Evolutionary conservation across 2,797 vertebrate species (phyloP), one percentile per base, ranked within the genome.

Genomic region (Synaphobranchus kaupii): DNA sequence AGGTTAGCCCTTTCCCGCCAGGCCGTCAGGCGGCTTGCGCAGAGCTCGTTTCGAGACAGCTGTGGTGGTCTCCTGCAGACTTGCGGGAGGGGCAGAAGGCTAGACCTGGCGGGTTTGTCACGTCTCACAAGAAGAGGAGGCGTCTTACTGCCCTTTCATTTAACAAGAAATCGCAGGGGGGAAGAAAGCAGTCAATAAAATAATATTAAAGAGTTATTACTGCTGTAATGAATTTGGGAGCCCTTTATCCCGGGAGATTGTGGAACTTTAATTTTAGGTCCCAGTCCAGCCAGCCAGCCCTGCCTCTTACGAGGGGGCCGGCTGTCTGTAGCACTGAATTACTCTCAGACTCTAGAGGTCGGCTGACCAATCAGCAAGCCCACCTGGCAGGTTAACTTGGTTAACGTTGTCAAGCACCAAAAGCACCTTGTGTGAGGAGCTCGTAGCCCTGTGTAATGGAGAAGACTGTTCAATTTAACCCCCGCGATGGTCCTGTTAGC

Each of bases 221-320:
- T 9, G 39, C n/a, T 83, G 8, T 84, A 76, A 87, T 87, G 66
- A 87, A 87, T 71, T 39, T 17, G 4, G 22, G 82, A 87, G 82
- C 34, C 63, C 63, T 73, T 87, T 31, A 87, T 84, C 86, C 50
- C 34, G 3, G 66, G 82, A 50, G 71, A 73, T 71, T 73, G 63
- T 10, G 10, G 12, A 25, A 76, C 47, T 73, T 76, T 73, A 87
- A 84, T 84, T 39, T 25, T 34, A 20, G 44, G 8, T n/a, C 83
- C 56, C 58, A 84, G 28, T 10, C 52, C 31, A n/a, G n/a, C n/a
- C n/a, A 22, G 28, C 15, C 84, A 0, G 56, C 1, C 47, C 20
- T n/a, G 44, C 3, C 15, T 83, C 31, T 39, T 20, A 39, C 10
- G 10, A 83, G n/a, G n/a, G 50, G 25, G 48, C 4, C 10, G 52